These are phyloP conservation scores for Caenorhabditis sp. DNA, from an alignment of 2,888 invertebrate species.

Conservation along the genomic window DNA sequence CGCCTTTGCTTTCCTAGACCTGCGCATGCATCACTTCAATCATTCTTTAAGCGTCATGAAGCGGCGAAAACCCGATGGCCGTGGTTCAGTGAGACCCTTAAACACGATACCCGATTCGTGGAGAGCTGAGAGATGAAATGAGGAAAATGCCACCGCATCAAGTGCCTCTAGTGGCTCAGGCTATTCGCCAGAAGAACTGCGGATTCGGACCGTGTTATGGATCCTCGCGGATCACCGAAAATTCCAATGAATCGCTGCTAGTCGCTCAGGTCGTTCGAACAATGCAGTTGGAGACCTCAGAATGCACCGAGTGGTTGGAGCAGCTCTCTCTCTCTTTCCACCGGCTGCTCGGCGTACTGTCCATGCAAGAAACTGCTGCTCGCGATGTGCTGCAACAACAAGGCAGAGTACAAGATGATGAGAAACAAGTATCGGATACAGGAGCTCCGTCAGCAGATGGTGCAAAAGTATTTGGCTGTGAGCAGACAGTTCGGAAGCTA, in stretches of 20 bases:
- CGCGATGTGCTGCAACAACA: conserved; percentile 53
- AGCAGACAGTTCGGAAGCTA: conserved; percentile 59
- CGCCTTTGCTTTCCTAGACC: no score
- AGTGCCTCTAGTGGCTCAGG: conserved; percentile 50
- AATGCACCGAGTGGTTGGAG: conserved; percentile 22
- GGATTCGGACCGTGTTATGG: conserved; percentile 41
- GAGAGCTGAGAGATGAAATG: conserved; percentile 58
- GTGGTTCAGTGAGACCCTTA: conserved; percentile 31
- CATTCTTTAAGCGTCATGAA: no score
- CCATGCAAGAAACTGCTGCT: conserved; percentile 67
- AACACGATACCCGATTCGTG: conserved; percentile 37
- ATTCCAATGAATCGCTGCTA: not conserved
- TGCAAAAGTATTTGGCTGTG: conserved; percentile 53
- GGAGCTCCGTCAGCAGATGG: conserved; percentile 50
- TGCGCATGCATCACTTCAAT: no score
- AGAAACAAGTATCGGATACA: conserved; percentile 64
- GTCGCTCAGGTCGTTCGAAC: conserved; percentile 17
- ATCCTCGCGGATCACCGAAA: conserved; percentile 7
- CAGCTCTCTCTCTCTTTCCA: conserved; percentile 20
- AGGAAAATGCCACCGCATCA: conserved; percentile 44
- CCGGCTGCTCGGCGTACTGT: conserved; percentile 52
- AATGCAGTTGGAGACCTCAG: not conserved
- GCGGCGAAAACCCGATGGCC: conserved; percentile 50
- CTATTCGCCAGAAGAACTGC: not conserved
- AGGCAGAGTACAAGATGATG: conserved; percentile 60